Evolutionary conservation across 1,140 invertebrate genomes (phyloP), one percentile per base, ranked within the genome.

Genomic region (Papilio aristodemus): DNA sequence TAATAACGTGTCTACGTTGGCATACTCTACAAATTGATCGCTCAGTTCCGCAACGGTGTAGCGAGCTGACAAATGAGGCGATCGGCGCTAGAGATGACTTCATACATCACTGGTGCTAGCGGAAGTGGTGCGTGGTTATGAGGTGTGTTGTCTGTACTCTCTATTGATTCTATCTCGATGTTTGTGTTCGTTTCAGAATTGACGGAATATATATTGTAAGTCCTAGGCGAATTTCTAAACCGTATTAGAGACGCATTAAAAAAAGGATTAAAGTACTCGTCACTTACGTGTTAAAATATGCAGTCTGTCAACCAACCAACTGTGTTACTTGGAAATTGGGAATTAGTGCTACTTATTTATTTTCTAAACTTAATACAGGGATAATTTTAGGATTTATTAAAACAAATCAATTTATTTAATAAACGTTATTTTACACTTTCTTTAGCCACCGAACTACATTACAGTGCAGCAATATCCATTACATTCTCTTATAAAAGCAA

Each of bases 1-100:
- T 32, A 32, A 32, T 6, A 6, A 32, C 27, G 19, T 22, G 46
- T 54, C 43, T 46, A 54, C 43, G 17, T 50, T 50, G 17, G 7
- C 9, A 50, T 22, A 22, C 9, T 54, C 0, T 5, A 54, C 46
- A 54, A 54, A 54, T 54, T 54, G 19, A 54, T 54, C 46, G 46
- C n/a, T 3, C 27, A 54, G 46, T 54, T 22, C 19, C 22, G 4
- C 10, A 54, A 19, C 46, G 19, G 17, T 17, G 46, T 10, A 4
- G 46, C 41, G 41, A 7, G 19, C 22, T 54, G 46, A 54, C 46
- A 54, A 54, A 54, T 54, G 46, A 54, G 19, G 19, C 19, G 46
- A 54, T 54, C 19, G 46, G 46, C 46, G 19, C 46, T 17, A 17
- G 46, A 54, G 46, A 54, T 54, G 46, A 54, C 46, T 54, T 54